A percentile compares a stretch with the other conserved stretches of the same genome.
Evolutionary conservation across 2,113 vertebrate species (phyloP).

Genomic region (Crotalus horridus): DNA sequence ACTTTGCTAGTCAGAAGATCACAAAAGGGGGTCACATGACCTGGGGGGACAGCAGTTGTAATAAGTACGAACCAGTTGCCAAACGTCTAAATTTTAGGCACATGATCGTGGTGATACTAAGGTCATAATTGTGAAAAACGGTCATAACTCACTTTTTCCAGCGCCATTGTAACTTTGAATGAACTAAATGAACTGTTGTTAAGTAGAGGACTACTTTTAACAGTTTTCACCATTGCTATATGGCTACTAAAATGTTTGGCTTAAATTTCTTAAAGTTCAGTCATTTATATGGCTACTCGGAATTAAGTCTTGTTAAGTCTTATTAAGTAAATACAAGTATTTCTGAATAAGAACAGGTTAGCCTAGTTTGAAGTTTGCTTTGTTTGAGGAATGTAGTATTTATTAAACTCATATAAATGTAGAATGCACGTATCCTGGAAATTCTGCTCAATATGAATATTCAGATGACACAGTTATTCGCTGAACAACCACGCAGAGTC

Average conservation of each 20-base stretch:
- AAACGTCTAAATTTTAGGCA: background rate
- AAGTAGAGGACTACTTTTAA: background rate
- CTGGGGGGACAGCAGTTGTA: background rate
- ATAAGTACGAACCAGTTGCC: background rate
- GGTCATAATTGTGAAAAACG: background rate
- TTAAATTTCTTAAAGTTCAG: background rate
- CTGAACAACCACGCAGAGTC: background rate
- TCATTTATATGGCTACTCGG: background rate
- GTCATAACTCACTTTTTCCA: background rate
- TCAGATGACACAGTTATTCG: background rate
- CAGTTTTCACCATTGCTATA: background rate
- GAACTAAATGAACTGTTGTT: background rate
- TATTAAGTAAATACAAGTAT: background rate
- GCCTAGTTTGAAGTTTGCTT: background rate
- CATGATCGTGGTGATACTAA: background rate
- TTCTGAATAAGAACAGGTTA: background rate
- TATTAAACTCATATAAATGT: background rate
- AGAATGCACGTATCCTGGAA: background rate
- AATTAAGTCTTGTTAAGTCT: background rate
- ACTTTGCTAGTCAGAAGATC: background rate
- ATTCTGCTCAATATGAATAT: background rate
- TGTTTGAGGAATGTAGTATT: background rate
- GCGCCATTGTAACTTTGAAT: background rate
- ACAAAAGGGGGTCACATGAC: background rate
- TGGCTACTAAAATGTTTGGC: background rate